Percentiles rank a stretch among this genome's conserved stretches.
Conservation (phyloP, 2,113 vertebrate species). For the Gila orcuttii region DNA sequence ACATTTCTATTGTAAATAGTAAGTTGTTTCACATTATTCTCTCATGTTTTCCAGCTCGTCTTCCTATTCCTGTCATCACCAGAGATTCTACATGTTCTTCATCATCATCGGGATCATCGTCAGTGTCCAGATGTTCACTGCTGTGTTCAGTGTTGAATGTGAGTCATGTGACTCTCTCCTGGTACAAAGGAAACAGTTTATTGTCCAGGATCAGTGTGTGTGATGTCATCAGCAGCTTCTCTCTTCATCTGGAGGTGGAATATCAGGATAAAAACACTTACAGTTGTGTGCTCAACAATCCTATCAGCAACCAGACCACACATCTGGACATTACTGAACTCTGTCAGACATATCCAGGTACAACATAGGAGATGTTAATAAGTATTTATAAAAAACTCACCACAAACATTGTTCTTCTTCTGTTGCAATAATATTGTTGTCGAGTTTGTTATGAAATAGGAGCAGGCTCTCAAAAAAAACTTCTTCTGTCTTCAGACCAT, state of each 20-base stretch:
- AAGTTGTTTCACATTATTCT: background rate
- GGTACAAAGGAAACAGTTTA: background rate
- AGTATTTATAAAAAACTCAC: background rate
- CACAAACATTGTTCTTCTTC: background rate
- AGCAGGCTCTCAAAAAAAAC: background rate
- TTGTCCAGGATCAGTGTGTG: background rate
- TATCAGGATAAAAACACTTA: background rate
- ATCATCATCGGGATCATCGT: background rate
- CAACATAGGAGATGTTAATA: background rate
- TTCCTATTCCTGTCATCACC: background rate
- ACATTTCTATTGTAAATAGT: background rate
- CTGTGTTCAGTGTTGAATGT: background rate
- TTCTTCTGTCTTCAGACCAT: background rate
- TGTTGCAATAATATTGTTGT: background rate
- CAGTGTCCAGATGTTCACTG: background rate
- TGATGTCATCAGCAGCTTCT: background rate
- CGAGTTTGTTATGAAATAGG: background rate
- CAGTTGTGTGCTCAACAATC: background rate
- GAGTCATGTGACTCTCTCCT: constrained; percentile 3
- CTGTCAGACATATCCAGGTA: background rate
- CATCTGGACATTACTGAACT: background rate
- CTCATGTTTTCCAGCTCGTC: background rate
- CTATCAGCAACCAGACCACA: background rate
- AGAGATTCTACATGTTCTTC: background rate
- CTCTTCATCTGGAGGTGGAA: background rate